Evolutionary conservation across 2,888 invertebrate species (phyloP), one percentile per base, ranked within the genome.

Genomic region (Cantharis nigra): DNA sequence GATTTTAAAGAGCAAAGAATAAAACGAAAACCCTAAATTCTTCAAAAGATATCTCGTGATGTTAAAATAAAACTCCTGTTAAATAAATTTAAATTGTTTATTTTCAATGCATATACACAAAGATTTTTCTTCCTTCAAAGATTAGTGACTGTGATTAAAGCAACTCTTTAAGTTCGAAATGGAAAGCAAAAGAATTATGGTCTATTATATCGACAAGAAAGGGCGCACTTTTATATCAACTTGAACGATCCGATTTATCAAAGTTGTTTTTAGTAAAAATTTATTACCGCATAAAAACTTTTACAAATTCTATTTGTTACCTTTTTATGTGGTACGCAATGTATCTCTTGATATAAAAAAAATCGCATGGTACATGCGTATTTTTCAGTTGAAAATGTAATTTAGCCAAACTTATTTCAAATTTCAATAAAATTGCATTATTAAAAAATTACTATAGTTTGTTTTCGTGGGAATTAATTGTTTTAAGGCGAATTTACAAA

Each of bases 111-210:
- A 80, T 81, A 83, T 83, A 85, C 83, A 81, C 83, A 81, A 83
- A 83, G 78, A 85, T 86, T 86, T 86, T 85, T 86, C 85, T 85
- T 49, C 81, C 64, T 80, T 69, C 74, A 74, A 83, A 85, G 85
- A 86, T 86, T 86, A 85, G 85, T 86, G 78, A 71, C 75, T 77
- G 76, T 80, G 78, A 78, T 79, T 80, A 79, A 78, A 75, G 75
- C 79, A 78, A 71, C 79, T 75, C 78, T 70, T 70, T 69, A 72
- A 79, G 75, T 64, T 75, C 69, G 79, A 78, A 83, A 84, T 82
- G 83, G 82, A 82, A 84, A 82, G 81, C 82, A 82, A 77, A 81
- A 83, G 84, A 84, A 82, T 84, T 84, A 84, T 84, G 78, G 83
- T 80, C 83, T 82, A 82, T 84, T 84, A 83, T 84, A 84, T 84